phyloP scores from a whole-genome alignment of 2,888 invertebrate genomes.

The Eupithecia subfuscata region DNA sequence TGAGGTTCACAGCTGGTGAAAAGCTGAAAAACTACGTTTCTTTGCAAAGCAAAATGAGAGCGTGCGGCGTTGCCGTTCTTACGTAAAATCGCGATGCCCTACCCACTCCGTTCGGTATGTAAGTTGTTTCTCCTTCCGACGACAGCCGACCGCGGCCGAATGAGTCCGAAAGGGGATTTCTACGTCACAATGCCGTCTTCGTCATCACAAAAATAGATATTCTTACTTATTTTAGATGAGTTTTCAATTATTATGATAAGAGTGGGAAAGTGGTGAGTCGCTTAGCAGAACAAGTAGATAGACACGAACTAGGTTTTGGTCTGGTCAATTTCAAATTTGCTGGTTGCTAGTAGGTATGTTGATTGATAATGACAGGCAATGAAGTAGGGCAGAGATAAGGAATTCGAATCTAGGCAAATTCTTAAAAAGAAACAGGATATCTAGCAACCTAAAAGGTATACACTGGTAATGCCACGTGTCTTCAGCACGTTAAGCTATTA shows the following conservation, averaged over 20 bases:
- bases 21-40: constrained; percentile 10
- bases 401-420: background rate
- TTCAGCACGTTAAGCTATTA: background rate
- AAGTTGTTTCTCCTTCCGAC: constrained; percentile 61
- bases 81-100: constrained; percentile 49
- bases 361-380: background rate
- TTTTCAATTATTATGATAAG: background rate
- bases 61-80: constrained; percentile 76
- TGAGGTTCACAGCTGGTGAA: background rate
- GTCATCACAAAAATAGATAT: constrained; percentile 50
- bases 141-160: constrained; percentile 56
- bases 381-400: background rate
- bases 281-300: background rate
- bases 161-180: constrained; percentile 47
- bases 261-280: background rate
- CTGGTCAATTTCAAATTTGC: background rate
- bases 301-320: background rate
- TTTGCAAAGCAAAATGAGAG: constrained; percentile 39
- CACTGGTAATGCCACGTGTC: background rate
- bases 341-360: background rate
- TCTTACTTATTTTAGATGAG: background rate
- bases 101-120: constrained; percentile 51
- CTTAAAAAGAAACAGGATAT: background rate
- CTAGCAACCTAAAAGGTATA: background rate
- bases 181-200: constrained; percentile 54